A percentile compares a stretch with the other conserved stretches of the same genome.
Evolutionary conservation across 2,113 vertebrate genomes (phyloP).

Genomic region (Vireo altiloquus): DNA sequence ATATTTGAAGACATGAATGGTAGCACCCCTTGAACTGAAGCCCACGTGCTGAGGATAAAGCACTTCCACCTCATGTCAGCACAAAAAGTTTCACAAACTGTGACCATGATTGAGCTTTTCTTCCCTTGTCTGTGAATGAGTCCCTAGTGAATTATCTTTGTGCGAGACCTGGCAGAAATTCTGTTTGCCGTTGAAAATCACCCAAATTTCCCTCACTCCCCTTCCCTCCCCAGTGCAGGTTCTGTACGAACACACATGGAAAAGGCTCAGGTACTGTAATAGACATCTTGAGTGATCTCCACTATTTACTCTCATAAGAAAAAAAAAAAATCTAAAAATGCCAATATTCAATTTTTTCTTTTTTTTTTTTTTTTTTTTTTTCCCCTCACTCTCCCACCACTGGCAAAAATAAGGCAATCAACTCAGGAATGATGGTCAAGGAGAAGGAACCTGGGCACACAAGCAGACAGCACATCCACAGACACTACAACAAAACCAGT

Average conservation of each 20-base stretch:
- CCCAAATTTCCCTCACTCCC: neutral
- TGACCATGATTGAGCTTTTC: neutral
- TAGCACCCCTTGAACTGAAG: neutral
- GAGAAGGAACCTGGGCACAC: neutral
- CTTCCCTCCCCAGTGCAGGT: accelerated
- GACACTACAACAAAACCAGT: neutral
- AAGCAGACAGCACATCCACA: neutral
- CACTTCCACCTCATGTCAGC: neutral
- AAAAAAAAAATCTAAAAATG: neutral
- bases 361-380: too few relatives aligned
- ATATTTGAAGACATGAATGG: neutral
- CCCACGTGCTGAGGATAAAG: neutral
- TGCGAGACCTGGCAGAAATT: neutral
- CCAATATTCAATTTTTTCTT: accelerated
- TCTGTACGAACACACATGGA: neutral
- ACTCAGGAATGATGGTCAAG: neutral
- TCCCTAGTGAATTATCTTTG: neutral
- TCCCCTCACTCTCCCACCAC: neutral
- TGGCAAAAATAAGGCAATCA: neutral
- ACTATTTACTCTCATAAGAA: neutral
- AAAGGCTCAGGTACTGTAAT: neutral
- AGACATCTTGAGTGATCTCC: neutral
- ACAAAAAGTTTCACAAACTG: neutral
- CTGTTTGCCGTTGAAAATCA: neutral
- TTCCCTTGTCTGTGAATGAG: neutral